phyloP scores from a whole-genome alignment of 2,888 invertebrate species.

The Amblyjoppa fuscipennis region DNA sequence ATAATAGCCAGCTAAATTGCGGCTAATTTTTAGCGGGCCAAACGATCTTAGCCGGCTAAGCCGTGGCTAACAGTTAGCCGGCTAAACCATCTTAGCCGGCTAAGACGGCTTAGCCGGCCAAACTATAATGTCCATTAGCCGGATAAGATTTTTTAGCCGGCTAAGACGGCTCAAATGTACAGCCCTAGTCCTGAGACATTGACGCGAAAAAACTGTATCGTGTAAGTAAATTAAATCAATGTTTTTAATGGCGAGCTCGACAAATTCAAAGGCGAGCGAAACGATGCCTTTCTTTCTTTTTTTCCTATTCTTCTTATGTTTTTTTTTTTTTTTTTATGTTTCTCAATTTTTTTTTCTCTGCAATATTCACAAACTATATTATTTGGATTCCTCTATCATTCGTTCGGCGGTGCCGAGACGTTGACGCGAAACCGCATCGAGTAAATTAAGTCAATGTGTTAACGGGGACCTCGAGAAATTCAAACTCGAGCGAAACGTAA shows the following conservation, averaged over 20 bases:
- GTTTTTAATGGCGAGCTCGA: not conserved
- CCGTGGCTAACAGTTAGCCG: no score
- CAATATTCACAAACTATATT: conserved; percentile 16
- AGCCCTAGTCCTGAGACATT: not conserved
- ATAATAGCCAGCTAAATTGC: no score
- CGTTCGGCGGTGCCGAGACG: not conserved
- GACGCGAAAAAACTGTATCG: not conserved
- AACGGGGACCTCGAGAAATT: conserved; percentile 18
- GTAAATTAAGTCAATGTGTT: not conserved
- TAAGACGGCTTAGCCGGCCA: no score
- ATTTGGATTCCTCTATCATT: not conserved
- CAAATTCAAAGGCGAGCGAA: conserved; percentile 32
- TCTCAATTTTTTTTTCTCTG: not conserved
- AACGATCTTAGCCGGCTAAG: no score
- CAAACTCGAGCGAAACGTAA: conserved; percentile 44
- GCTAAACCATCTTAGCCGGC: no score
- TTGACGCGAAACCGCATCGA: not conserved
- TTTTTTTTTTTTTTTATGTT: not conserved
- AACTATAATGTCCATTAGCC: no score
- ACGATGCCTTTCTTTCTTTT: not conserved
- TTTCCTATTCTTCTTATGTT: not conserved
- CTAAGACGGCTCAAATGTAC: no score
- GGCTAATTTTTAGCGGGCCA: no score
- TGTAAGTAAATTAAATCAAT: not conserved
- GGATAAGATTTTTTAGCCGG: no score